A percentile compares a stretch with the other conserved stretches of the same genome.
These are phyloP conservation scores for Plecturocebus donacophilus DNA, from an alignment of 2,113 vertebrate species.

Conservation along the genomic window DNA sequence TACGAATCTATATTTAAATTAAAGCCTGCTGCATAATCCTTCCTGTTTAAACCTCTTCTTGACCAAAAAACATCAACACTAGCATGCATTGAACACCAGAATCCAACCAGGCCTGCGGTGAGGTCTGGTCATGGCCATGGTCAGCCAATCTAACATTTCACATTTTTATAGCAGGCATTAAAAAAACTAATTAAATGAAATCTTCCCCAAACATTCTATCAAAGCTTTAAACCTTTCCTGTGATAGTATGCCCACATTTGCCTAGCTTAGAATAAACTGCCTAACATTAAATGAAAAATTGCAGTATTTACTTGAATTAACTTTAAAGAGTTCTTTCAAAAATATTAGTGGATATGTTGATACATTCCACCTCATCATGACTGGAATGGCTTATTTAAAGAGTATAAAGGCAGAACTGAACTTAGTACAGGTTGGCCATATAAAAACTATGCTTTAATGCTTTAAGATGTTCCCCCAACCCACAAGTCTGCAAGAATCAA, in stretches of 20 bases:
- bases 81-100: background rate
- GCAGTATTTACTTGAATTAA: background rate
- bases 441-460: constrained; percentile 92
- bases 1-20: constrained; percentile 93
- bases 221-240: no score
- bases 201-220: background rate
- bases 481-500: constrained; percentile 88
- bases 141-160: background rate
- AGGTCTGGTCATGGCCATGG: background rate
- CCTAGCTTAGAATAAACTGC: background rate
- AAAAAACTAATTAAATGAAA: background rate
- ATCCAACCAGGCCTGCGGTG: background rate
- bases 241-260: background rate
- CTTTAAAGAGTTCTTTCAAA: background rate
- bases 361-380: constrained; percentile 84
- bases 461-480: constrained; percentile 91
- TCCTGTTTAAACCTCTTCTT: background rate
- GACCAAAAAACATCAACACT: background rate
- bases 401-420: constrained; percentile 91
- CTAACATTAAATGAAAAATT: background rate
- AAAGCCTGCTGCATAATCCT: constrained; percentile 92
- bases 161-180: background rate
- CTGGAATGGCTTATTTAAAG: constrained; percentile 93
- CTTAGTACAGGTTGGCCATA: constrained; percentile 93
- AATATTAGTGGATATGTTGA: background rate